phyloP scores from a whole-genome alignment of 1,140 invertebrate genomes.

The Drosophila leontia region DNA sequence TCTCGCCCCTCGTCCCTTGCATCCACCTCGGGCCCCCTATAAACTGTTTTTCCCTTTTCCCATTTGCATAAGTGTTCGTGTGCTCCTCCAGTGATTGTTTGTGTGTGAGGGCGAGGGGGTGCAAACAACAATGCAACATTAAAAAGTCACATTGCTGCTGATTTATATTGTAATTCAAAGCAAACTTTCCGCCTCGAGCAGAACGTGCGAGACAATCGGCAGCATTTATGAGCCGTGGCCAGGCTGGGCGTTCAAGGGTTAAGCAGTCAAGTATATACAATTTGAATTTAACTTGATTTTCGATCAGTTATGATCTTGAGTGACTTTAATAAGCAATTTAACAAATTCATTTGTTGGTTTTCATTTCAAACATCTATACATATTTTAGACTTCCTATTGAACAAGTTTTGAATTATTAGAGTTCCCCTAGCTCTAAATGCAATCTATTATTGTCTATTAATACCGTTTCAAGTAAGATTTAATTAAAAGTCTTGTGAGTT shows the following conservation, averaged over 20 bases:
- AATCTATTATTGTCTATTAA: slow-evolving; percentile 43
- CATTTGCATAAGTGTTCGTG: slow-evolving; percentile 52
- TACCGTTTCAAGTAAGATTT: slow-evolving; percentile 43
- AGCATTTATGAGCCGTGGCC: slow-evolving; percentile 62
- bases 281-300: background rate
- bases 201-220: slow-evolving; percentile 61
- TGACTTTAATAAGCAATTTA: background rate
- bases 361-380: background rate
- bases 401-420: background rate
- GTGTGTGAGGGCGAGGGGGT: slow-evolving; percentile 14
- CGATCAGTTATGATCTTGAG: background rate
- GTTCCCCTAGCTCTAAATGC: background rate
- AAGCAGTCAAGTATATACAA: background rate
- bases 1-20: slow-evolving; percentile 45
- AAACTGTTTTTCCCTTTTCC: slow-evolving; percentile 63
- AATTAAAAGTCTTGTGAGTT: slow-evolving; percentile 62
- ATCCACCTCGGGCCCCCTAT: slow-evolving; percentile 24
- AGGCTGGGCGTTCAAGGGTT: slow-evolving; percentile 22
- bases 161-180: slow-evolving; percentile 78
- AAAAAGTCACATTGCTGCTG: slow-evolving; percentile 78
- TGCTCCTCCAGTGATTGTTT: slow-evolving; percentile 16
- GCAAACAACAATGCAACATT: slow-evolving; percentile 69
- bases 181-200: slow-evolving; percentile 60
- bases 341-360: background rate
- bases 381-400: background rate